Evolutionary conservation across 2,888 invertebrate genomes (phyloP).

Genomic region (Parapristionchus giblindavisi): DNA sequence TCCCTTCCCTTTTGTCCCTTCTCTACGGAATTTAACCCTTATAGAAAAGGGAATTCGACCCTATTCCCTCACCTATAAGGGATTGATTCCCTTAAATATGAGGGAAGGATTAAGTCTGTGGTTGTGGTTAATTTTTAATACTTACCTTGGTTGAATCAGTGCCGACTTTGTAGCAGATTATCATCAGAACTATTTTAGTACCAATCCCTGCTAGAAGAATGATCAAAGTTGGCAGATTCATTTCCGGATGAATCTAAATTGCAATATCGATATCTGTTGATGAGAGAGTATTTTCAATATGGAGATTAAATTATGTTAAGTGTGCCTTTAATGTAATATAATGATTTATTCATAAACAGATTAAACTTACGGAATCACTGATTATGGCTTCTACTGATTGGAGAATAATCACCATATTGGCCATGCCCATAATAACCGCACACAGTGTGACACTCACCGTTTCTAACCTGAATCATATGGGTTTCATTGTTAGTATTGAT

Average conservation of each 20-base stretch:
- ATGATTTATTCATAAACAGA: neutral
- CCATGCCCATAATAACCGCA: neutral
- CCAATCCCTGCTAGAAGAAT: slow-evolving; percentile 60
- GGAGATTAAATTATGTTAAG: no score
- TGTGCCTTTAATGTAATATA: no score
- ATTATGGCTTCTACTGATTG: neutral
- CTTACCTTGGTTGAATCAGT: slow-evolving; percentile 47
- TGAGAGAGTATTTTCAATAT: no score
- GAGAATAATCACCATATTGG: neutral
- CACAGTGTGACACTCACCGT: neutral
- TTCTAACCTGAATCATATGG: slow-evolving; percentile 43
- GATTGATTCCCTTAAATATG: no score
- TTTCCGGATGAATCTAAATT: slow-evolving; percentile 60
- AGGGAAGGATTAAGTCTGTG: no score
- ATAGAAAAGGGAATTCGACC: no score
- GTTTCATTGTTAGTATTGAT: no score
- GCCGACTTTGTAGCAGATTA: slow-evolving; percentile 60
- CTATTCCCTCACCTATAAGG: no score
- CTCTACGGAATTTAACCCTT: no score
- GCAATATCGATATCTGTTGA: no score
- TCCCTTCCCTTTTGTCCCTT: no score
- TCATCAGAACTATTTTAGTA: slow-evolving; percentile 59
- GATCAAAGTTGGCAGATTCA: slow-evolving; percentile 54
- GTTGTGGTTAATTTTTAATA: no score
- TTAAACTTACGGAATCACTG: neutral